Evolutionary conservation across 2,888 invertebrate species (phyloP).

Genomic region (Acholoe squamosa): DNA sequence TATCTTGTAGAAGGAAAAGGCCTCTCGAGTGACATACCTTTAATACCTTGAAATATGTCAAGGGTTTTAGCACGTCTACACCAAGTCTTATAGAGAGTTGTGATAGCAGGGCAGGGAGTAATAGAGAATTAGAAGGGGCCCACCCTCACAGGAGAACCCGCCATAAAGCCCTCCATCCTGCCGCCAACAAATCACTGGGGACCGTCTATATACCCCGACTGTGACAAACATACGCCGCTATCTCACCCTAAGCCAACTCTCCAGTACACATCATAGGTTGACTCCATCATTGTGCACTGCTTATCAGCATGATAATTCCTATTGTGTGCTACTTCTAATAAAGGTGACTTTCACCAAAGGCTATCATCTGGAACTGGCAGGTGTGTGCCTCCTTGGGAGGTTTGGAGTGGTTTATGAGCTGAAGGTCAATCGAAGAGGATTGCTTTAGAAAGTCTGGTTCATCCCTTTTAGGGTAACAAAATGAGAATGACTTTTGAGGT

Average conservation of each 20-base stretch:
- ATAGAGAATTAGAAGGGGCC: constrained; percentile 13
- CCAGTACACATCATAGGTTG: not conserved
- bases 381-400: not conserved
- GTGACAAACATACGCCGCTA: not conserved
- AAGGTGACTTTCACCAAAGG: not conserved
- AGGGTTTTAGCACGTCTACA: not conserved
- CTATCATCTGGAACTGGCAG: not conserved
- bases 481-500: too few relatives aligned
- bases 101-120: constrained; percentile 23
- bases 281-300: not conserved
- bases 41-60: not conserved
- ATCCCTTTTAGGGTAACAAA: too few relatives aligned
- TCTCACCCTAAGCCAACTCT: not conserved
- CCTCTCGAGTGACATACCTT: too few relatives aligned
- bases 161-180: not conserved
- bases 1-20: too few relatives aligned
- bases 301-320: constrained; percentile 1
- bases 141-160: not conserved
- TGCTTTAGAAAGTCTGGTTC: not conserved
- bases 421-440: not conserved
- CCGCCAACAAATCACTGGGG: not conserved
- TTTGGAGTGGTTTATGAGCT: not conserved
- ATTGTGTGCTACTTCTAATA: constrained; percentile 11
- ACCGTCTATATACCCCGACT: not conserved
- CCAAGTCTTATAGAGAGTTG: not conserved